Base-by-base conservation (phyloP, 2,888 invertebrate genomes). In the Orchestes rusci region DNA sequence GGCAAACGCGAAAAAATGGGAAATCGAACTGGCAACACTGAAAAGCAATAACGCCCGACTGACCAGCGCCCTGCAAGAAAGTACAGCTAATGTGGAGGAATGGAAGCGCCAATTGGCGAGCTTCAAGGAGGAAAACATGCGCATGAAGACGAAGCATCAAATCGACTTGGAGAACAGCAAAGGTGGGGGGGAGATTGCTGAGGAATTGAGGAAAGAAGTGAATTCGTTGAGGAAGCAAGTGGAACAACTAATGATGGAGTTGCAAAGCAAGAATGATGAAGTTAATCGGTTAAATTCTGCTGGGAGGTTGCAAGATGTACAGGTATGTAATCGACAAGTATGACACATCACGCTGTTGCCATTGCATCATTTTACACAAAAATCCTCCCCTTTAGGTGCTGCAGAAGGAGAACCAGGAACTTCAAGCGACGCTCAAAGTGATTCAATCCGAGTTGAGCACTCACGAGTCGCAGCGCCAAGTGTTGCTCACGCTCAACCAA, bases 1-100 rank as follows among this genome's bases (percentile, higher is more conserved):
- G 36, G 90, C 94, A 29, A 96, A 96, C 72, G 95, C 95, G 7
- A 96, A 95, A 72, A 95, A 96, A 68, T 96, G 96, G 96, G 96
- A 96, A 74, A 85, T 95, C 30, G 96, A 97, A 70, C 73, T 97
- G 56, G 86, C 91, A 35, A 95, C 94, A 1, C 73, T 97, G 55
- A 96, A 96, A 73, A 94, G 89, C 64, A 96, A 95, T 72, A 97
- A 96, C 69, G 82, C 90, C 23, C 80, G 95, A 53, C 74, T 97
- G 61, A 96, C 96, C 4, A 91, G 92, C 58, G 95, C 96, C 13
- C 75, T 96, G 45, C 95, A 96, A 70, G 85, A 86, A 60, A 93
- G 92, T 62, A 95, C 95, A 20, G 90, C 95, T 45, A 96, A 96
- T 68, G 96, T 96, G 18, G 96, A 96, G 64, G 95, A 96, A 70